Evolutionary conservation across 2,888 invertebrate genomes (phyloP).

Genomic region (Callinectes sapidus): DNA sequence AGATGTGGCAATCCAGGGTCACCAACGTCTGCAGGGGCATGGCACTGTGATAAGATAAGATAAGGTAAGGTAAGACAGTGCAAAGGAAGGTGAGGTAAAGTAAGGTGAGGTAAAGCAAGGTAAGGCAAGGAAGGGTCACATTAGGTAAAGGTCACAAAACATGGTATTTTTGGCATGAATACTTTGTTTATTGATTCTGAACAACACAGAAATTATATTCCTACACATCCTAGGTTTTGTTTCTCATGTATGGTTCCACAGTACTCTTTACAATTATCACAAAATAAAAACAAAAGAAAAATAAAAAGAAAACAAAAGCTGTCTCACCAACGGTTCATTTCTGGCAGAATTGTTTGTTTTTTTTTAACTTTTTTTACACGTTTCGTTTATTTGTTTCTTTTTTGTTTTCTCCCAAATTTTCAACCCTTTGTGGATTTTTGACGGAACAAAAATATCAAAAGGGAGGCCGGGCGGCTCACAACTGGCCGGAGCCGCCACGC

Average conservation of each 20-base stretch:
- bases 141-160: not conserved
- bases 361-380: slow-evolving; percentile 10
- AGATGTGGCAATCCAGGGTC: too few relatives aligned
- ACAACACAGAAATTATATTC: slow-evolving; percentile 69
- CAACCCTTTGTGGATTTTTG: slow-evolving; percentile 67
- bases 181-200: slow-evolving; percentile 68
- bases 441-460: slow-evolving; percentile 68
- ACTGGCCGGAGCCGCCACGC: slow-evolving; percentile 39
- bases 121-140: not conserved
- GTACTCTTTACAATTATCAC: slow-evolving; percentile 67
- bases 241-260: slow-evolving; percentile 53
- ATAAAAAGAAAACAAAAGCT: slow-evolving; percentile 43
- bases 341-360: slow-evolving; percentile 32
- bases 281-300: slow-evolving; percentile 58
- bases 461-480: not conserved
- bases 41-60: too few relatives aligned
- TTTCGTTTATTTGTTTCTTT: not conserved
- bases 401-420: not conserved
- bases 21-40: too few relatives aligned
- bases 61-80: too few relatives aligned
- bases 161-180: slow-evolving; percentile 31
- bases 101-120: too few relatives aligned
- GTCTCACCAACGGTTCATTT: slow-evolving; percentile 59
- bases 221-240: slow-evolving; percentile 67
- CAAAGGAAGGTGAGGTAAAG: too few relatives aligned